Evolutionary conservation across 2,888 invertebrate species (phyloP), one percentile per base, ranked within the genome.

Genomic region (Apoda limacodes): DNA sequence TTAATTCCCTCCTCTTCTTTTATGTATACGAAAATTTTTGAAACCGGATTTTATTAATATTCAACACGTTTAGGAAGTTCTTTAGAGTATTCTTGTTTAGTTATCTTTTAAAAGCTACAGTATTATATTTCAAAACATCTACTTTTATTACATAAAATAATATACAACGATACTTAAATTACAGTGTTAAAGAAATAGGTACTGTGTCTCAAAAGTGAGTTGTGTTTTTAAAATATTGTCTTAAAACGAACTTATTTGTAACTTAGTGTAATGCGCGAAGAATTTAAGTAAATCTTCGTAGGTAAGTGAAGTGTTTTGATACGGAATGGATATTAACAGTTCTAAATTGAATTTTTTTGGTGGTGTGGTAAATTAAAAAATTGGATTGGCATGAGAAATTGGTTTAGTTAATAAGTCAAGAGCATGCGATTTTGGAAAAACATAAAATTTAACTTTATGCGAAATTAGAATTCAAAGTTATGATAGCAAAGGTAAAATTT

Each of bases 231-330:
- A n/a, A n/a, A n/a, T n/a, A n/a, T n/a, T n/a, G n/a, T n/a, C n/a
- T n/a, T n/a, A n/a, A n/a, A n/a, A n/a, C n/a, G n/a, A n/a, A n/a
- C n/a, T n/a, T n/a, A n/a, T n/a, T n/a, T n/a, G n/a, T n/a, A n/a
- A n/a, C n/a, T n/a, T n/a, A 39, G 49, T 47, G 49, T 45, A 44
- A 48, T 50, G 42, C 43, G 50, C 35, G 48, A 47, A 43, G 54
- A 46, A 35, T 45, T 36, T 30, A 32, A 35, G 48, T 31, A 50
- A 46, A 42, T 45, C 43, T 38, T 52, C 58, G n/a, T 74, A 59
- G 78, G 78, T 78, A 78, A 78, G 78, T 78, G 68, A 43, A 59
- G 72, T 66, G 72, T 52, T 61, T n/a, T n/a, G 54, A 48, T 50
- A 46, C 45, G 50, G 49, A 62, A 56, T 62, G 55, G 43, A 50